Evolutionary conservation across 2,888 invertebrate species (phyloP).

Genomic region (Campoplex nolae): DNA sequence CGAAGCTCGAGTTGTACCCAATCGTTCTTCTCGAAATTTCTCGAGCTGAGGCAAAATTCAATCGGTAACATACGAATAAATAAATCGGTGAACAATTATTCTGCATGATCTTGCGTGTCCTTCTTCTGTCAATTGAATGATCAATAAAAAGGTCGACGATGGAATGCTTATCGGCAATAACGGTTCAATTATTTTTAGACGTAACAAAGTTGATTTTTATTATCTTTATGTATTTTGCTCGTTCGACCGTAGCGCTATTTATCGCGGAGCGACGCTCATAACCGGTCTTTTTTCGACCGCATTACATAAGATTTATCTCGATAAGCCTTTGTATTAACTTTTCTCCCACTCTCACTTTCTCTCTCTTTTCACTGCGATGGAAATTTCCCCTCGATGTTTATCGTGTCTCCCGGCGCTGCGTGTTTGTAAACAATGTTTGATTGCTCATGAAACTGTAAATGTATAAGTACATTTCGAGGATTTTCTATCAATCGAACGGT

Average conservation of each 20-base stretch:
- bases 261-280: background rate
- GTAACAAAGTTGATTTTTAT: background rate
- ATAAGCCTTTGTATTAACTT: constrained; percentile 21
- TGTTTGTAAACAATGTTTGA: background rate
- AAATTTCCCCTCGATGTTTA: background rate
- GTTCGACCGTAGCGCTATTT: background rate
- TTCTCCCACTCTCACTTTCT: constrained; percentile 58
- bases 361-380: constrained; percentile 66
- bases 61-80: background rate
- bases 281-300: constrained; percentile 12
- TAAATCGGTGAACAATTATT: background rate
- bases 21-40: background rate
- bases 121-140: background rate
- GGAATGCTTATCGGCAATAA: background rate
- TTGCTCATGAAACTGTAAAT: background rate
- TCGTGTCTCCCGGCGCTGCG: background rate
- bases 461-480: background rate
- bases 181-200: background rate
- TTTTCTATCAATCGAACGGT: background rate
- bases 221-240: background rate
- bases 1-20: no score
- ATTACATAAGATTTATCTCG: constrained; percentile 53
- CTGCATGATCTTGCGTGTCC: background rate
- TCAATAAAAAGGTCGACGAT: background rate
- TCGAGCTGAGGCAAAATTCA: background rate